phyloP scores from a whole-genome alignment of 2,797 vertebrate species.

The Danio kyathit region DNA sequence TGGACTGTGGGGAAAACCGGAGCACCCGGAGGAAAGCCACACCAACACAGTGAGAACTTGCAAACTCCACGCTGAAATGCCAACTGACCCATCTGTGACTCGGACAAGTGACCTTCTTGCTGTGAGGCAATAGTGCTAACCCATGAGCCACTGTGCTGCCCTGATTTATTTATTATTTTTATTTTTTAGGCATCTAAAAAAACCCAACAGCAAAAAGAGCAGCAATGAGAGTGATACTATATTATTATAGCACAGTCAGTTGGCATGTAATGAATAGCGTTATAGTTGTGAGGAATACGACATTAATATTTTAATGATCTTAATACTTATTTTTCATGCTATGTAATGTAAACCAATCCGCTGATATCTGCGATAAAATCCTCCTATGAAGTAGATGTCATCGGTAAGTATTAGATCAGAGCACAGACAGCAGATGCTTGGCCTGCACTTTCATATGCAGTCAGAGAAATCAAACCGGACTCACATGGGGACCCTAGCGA shows the following conservation, averaged over 20 bases:
- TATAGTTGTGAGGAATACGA: not conserved
- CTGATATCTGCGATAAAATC: slow-evolving; percentile 30
- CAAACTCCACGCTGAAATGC: no score
- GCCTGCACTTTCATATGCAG: slow-evolving; percentile 39
- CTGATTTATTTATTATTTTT: no score
- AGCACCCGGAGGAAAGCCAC: no score
- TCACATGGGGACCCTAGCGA: slow-evolving; percentile 45
- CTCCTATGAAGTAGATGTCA: slow-evolving; percentile 24
- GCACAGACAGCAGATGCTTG: slow-evolving; percentile 39
- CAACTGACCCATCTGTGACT: no score
- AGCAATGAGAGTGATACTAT: not conserved
- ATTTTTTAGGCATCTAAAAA: no score
- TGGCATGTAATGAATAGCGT: not conserved
- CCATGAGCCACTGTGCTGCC: no score
- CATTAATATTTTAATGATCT: not conserved
- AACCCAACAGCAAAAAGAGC: not conserved
- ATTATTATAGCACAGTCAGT: not conserved
- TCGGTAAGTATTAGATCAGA: slow-evolving; percentile 27
- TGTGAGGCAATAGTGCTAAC: no score
- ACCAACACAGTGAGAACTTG: no score
- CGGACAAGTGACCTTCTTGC: no score
- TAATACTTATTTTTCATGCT: slow-evolving; percentile 3
- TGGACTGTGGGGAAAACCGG: no score
- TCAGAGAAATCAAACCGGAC: slow-evolving; percentile 52
- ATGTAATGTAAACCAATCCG: slow-evolving; percentile 8